Evolutionary conservation across 1,140 invertebrate species (phyloP).

Genomic region (Polyergus mexicanus): DNA sequence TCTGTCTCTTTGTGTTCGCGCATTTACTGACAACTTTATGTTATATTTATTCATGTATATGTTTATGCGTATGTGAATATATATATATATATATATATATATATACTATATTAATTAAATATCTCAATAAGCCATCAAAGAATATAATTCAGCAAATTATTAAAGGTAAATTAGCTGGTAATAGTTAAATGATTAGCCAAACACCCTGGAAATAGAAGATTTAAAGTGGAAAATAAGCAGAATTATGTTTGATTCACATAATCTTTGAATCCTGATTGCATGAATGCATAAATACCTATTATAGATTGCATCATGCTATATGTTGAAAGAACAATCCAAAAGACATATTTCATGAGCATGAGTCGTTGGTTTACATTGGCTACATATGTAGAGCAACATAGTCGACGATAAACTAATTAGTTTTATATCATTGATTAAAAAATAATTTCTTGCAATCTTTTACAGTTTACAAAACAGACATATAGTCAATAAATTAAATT

Average conservation of each 20-base stretch:
- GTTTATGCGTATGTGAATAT: not conserved
- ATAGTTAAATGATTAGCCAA: conserved; percentile 67
- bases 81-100: not conserved
- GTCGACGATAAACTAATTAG: not conserved
- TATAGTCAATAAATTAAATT: not conserved
- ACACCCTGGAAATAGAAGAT: conserved; percentile 68
- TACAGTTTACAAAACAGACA: not conserved
- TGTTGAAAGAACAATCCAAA: conserved; percentile 62
- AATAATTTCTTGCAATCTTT: not conserved
- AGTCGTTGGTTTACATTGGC: conserved; percentile 63
- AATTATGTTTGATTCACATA: conserved; percentile 61
- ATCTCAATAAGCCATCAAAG: conserved; percentile 70
- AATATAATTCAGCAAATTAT: conserved; percentile 71
- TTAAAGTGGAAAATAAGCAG: conserved; percentile 40
- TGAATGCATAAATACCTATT: not conserved
- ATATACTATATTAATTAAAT: conserved; percentile 6
- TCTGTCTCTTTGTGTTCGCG: not conserved
- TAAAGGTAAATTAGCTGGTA: conserved; percentile 64
- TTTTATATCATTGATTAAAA: not conserved
- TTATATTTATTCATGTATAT: not conserved
- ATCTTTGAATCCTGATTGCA: not conserved
- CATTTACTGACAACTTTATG: not conserved
- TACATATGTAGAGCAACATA: too few species aligned
- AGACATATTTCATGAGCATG: conserved; percentile 54
- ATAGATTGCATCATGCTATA: not conserved